These are phyloP conservation scores for Bostrychus sinensis DNA, from an alignment of 2,113 vertebrate genomes.

Conservation along the genomic window DNA sequence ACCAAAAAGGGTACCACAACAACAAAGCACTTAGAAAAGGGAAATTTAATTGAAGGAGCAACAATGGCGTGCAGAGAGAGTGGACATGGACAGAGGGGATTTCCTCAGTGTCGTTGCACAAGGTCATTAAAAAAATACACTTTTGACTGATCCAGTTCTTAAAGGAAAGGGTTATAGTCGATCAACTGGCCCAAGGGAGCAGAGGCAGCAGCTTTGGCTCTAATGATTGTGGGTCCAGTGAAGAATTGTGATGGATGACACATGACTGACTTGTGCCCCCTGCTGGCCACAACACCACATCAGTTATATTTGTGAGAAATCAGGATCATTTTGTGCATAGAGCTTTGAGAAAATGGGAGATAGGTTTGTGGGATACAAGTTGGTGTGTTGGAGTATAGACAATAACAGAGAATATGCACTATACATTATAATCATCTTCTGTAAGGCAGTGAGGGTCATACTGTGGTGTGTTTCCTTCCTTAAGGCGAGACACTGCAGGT, in stretches of 20 bases:
- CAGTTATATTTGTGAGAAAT: too few species aligned
- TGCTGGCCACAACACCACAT: constrained; percentile 46
- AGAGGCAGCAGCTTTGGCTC: neutral
- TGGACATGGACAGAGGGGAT: constrained; percentile 57
- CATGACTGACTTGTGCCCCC: constrained; percentile 50
- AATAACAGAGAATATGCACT: too few species aligned
- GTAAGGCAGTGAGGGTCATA: too few species aligned
- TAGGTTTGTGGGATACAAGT: too few species aligned
- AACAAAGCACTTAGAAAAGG: constrained; percentile 74
- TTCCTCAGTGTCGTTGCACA: constrained; percentile 62
- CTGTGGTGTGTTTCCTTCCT: too few species aligned
- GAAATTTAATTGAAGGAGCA: constrained; percentile 66
- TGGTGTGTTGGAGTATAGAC: too few species aligned
- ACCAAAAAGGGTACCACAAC: constrained; percentile 55
- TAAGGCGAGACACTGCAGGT: too few species aligned
- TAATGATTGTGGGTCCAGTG: constrained; percentile 10
- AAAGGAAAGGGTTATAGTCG: too few species aligned
- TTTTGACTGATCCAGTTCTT: neutral
- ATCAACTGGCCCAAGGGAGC: too few species aligned
- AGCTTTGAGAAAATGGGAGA: too few species aligned
- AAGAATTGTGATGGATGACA: constrained; percentile 23
- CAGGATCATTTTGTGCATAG: too few species aligned
- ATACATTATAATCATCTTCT: too few species aligned
- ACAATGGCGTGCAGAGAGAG: constrained; percentile 63
- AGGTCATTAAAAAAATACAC: constrained; percentile 55